Evolutionary conservation across 2,113 vertebrate species (phyloP), one percentile per base, ranked within the genome.

Genomic region (Labeo catla): DNA sequence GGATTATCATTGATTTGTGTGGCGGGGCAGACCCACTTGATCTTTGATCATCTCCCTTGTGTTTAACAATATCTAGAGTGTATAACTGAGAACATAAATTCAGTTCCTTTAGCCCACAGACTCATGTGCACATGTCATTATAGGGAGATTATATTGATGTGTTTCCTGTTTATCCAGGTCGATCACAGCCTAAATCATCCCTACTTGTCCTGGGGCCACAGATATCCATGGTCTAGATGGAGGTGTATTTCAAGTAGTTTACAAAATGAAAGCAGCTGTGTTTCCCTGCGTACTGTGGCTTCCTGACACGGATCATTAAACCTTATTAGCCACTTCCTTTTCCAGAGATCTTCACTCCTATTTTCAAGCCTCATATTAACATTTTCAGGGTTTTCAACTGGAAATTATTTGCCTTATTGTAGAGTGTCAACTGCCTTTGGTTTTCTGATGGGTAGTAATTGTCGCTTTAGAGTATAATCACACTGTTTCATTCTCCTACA

Each of bases 201-300:
- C 96, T 94, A 93, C 96, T 96, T 97, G 96, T 96, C 95, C 93
- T 91, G 92, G 95, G 96, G 95, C 96, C 97, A 97, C 97, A 98
- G 98, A 98, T 97, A 96, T 96, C 97, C 95, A 94, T 93, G 95
- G 95, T 93, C 93, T 93, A 95, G 96, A 97, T 96, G 97, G 96
- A 98, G 97, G 97, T 96, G 97, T 98, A 96, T 97, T 99, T 98
- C 96, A 98, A 98, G 98, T 96, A 98, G 97, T 99, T 99, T 99
- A 99, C 98, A 98, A 98, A 99, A 99, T 99, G 97, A 98, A 99
- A 96, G 97, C 98, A 99, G 98, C 98, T 99, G 97, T 99, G 97
- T 99, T 99, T 99, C 96, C 97, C 95, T 96, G 96, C 96, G 97
- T 96, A 96, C 96, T 97, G 97, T 95, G 96, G 97, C 98, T 99